Evolutionary conservation across 2,113 vertebrate genomes (phyloP).

Genomic region (Anhinga anhinga): DNA sequence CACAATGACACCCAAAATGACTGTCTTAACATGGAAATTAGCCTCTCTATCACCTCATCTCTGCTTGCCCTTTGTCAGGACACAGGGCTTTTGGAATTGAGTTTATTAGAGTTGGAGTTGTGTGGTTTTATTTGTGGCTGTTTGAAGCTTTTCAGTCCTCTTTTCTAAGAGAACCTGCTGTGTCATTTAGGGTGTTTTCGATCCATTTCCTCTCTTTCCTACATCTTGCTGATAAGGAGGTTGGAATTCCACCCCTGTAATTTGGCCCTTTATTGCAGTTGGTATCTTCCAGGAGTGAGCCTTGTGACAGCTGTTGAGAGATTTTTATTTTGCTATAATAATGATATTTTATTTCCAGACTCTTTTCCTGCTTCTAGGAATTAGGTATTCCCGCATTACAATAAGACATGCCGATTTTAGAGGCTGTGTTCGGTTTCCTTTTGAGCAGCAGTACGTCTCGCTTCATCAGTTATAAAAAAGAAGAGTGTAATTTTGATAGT

Average conservation of each 20-base stretch:
- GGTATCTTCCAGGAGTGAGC: background rate
- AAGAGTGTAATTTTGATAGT: background rate
- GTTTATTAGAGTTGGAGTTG: background rate
- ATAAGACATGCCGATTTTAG: background rate
- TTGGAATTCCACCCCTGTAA: background rate
- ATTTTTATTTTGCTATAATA: background rate
- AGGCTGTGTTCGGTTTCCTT: background rate
- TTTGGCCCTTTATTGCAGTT: background rate
- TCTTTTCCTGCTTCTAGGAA: background rate
- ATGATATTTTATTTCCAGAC: background rate
- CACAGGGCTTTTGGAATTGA: background rate
- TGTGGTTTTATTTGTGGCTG: background rate
- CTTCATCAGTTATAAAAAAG: background rate
- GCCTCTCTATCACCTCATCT: background rate
- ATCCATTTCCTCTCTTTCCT: background rate
- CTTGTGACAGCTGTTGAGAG: background rate
- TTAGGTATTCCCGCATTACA: background rate
- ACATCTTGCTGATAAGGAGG: background rate
- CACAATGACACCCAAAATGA: background rate
- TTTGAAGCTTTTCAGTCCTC: background rate
- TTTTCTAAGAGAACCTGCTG: background rate
- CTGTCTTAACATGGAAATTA: background rate
- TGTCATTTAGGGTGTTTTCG: background rate
- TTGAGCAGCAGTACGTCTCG: background rate
- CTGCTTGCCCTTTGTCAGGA: background rate